Conservation (phyloP, 2,888 invertebrate species). For the Drosophila parthenogenetica region DNA sequence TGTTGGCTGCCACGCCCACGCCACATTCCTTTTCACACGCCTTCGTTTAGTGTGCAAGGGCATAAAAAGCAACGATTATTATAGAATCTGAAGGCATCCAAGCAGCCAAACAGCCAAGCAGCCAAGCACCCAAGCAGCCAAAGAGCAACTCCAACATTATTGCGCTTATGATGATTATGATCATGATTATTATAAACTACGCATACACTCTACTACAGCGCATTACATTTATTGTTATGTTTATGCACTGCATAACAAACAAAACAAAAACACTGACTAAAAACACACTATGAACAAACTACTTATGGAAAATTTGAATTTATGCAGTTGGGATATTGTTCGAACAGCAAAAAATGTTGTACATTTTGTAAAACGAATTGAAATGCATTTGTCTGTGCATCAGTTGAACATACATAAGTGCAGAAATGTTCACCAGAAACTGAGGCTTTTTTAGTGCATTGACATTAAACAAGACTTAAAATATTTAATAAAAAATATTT, state of each 20-base stretch:
- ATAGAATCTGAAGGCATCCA: slow-evolving; percentile 40
- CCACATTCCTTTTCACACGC: not conserved
- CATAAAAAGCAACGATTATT: slow-evolving; percentile 76
- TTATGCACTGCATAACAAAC: slow-evolving; percentile 52
- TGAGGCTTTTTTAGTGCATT: too few relatives aligned
- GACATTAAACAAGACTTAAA: too few relatives aligned
- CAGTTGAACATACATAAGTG: too few relatives aligned
- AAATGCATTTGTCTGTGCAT: slow-evolving; percentile 1
- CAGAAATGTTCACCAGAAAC: too few relatives aligned
- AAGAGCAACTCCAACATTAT: slow-evolving; percentile 9
- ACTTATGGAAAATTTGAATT: slow-evolving; percentile 38
- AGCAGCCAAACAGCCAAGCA: slow-evolving; percentile 3
- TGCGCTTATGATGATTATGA: slow-evolving; percentile 47
- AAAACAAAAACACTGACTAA: not conserved
- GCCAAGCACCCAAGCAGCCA: not conserved
- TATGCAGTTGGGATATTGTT: slow-evolving; percentile 30
- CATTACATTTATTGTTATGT: slow-evolving; percentile 73
- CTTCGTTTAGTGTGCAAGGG: slow-evolving; percentile 33
- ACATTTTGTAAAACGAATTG: slow-evolving; percentile 22
- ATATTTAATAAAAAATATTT: too few relatives aligned
- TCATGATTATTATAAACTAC: slow-evolving; percentile 55
- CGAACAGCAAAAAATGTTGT: not conserved
- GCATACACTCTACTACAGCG: slow-evolving; percentile 43
- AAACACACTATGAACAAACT: slow-evolving; percentile 7
- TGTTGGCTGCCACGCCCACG: not conserved